These are phyloP conservation scores for Ochotona curzoniae DNA, from an alignment of 2,113 vertebrate genomes.

Conservation along the genomic window DNA sequence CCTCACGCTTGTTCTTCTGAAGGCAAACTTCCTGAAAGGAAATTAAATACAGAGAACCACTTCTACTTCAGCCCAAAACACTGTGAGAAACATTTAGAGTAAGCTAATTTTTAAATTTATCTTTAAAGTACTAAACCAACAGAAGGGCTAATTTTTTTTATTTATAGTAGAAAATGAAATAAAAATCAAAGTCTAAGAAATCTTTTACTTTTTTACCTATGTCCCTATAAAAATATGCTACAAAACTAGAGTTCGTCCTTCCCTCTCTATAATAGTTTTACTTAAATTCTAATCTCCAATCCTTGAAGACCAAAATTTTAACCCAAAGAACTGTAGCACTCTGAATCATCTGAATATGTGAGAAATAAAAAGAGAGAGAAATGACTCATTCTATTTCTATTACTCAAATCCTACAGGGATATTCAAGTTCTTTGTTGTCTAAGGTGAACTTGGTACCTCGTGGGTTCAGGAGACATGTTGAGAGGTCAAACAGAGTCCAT, in stretches of 20 bases:
- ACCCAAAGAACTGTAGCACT: neutral
- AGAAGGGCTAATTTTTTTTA: neutral
- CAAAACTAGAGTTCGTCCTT: slow-evolving; percentile 36
- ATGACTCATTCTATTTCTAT: neutral
- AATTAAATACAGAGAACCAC: slow-evolving; percentile 84
- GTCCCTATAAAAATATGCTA: slow-evolving; percentile 20
- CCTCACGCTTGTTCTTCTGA: slow-evolving; percentile 79
- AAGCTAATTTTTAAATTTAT: slow-evolving; percentile 54
- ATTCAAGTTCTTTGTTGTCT: neutral
- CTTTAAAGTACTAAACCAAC: slow-evolving; percentile 45
- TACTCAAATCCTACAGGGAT: neutral
- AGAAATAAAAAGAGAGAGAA: slow-evolving; percentile 37
- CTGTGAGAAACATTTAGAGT: slow-evolving; percentile 28
- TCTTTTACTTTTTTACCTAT: neutral
- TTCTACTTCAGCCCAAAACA: slow-evolving; percentile 62
- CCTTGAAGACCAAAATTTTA: slow-evolving; percentile 65
- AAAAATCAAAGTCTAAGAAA: slow-evolving; percentile 49
- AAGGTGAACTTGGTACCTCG: neutral
- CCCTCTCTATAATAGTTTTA: slow-evolving; percentile 3
- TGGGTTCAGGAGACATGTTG: neutral
- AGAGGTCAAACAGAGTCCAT: slow-evolving; percentile 78
- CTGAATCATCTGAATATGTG: neutral
- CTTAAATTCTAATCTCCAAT: slow-evolving; percentile 38
- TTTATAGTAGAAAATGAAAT: slow-evolving; percentile 59
- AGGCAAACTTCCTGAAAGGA: slow-evolving; percentile 86